Evolutionary conservation across 2,113 vertebrate species (phyloP).

Genomic region (Dolichotis patagonum): DNA sequence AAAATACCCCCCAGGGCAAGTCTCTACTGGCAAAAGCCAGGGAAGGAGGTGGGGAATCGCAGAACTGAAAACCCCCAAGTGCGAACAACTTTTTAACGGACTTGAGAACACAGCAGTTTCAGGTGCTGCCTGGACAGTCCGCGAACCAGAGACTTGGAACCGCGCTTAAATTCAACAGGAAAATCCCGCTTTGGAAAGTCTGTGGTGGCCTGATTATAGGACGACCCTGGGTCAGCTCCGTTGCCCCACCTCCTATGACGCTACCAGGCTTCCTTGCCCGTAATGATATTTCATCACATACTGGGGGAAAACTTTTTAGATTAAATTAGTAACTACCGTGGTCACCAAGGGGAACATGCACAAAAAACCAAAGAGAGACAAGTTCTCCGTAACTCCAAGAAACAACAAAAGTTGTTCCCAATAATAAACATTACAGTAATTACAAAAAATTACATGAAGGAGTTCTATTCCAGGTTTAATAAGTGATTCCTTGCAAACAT

Average conservation of each 20-base stretch:
- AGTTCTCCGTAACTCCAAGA: too few species aligned
- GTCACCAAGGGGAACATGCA: not conserved
- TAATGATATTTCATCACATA: conserved; percentile 4
- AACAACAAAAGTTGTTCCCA: not conserved
- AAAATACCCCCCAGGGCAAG: conserved; percentile 77
- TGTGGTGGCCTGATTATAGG: not conserved
- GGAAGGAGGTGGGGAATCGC: not conserved
- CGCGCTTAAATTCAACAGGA: not conserved
- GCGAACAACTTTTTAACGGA: conserved; percentile 53
- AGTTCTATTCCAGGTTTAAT: conserved; percentile 61
- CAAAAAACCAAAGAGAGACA: conserved; percentile 2
- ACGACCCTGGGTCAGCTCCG: not conserved
- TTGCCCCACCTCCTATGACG: not conserved
- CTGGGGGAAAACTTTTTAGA: not conserved
- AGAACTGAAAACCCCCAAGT: not conserved
- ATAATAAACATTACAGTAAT: conserved; percentile 17
- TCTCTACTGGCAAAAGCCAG: conserved; percentile 70
- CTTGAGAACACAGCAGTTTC: conserved; percentile 49
- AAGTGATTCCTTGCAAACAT: conserved; percentile 49
- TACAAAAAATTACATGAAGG: too few species aligned
- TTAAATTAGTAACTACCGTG: not conserved
- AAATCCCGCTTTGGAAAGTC: conserved; percentile 44
- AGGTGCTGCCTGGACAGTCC: not conserved
- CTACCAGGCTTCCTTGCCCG: not conserved
- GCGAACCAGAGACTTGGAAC: not conserved